phyloP scores from a whole-genome alignment of 2,797 vertebrate genomes.

The Anabas testudineus region DNA sequence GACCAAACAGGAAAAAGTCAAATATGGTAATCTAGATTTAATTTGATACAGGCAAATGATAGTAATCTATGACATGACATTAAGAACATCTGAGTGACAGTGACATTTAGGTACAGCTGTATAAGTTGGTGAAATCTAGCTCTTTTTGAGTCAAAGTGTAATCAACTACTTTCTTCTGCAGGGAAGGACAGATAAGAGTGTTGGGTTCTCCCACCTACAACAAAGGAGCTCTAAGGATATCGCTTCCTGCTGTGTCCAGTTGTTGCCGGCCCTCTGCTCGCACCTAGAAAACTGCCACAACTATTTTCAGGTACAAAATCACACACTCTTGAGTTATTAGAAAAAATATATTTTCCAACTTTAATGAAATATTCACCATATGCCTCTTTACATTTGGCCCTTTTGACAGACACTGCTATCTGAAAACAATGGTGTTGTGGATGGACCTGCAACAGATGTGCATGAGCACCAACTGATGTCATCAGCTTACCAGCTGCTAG shows the following conservation, averaged over 20 bases:
- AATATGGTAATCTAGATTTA: no score
- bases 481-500: conserved; percentile 88
- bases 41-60: not conserved
- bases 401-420: conserved; percentile 78
- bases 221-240: conserved; percentile 89
- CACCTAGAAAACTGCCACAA: conserved; percentile 97
- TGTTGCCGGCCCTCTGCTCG: conserved; percentile 91
- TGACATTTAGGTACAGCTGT: not conserved
- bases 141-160: not conserved
- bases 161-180: conserved; percentile 61
- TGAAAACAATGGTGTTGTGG: conserved; percentile 85
- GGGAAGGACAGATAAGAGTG: conserved; percentile 84
- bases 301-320: conserved; percentile 90
- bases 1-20: no score
- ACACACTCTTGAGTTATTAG: not conserved
- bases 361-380: not conserved
- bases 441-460: conserved; percentile 79
- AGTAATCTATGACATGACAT: not conserved
- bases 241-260: conserved; percentile 79
- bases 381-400: not conserved
- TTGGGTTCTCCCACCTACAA: conserved; percentile 93
- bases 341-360: not conserved
- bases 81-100: not conserved
- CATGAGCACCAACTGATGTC: conserved; percentile 90
- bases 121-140: not conserved